Base-by-base conservation (phyloP, 2,888 invertebrate genomes). In the Gari tellinella region DNA sequence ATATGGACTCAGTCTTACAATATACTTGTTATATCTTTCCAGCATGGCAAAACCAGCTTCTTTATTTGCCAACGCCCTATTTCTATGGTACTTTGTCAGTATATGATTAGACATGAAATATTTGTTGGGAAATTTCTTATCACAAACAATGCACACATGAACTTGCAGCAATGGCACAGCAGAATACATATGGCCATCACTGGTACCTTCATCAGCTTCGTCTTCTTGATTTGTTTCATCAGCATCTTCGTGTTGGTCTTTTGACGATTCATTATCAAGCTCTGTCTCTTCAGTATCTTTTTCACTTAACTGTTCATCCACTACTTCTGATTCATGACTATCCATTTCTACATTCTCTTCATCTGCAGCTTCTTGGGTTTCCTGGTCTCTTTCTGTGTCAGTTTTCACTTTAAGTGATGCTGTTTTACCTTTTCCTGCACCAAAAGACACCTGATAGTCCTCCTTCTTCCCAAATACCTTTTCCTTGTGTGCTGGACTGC, bases 31-130 rank as follows among this genome's bases (percentile, higher is more conserved):
- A 90, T 97, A 95, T 60, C 95, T 94, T 38, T 97, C 93, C 58
- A 97, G 94, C 87, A 96, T 94, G 58, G 94, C 56, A 37, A 86
- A 72, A 12, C 94, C 93, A 31, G 93, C 65, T 21, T 65, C 92
- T 3, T 94, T 94, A 73, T 87, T 82, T 7, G 69, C 81, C 38
- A 70, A 93, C 92, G 49, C 93, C 88, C 95, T 95, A 72, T 96
- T 94, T 85, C 95, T 96, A 91, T 97, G 97, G 90, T 95, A 96
- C 90, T 96, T 96, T 0, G 96, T 96, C 84, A 97, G 95, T 70
- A 97, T 93, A 66, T 91, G 91, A 23, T 88, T 72, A 2, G 89
- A 86, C 60, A 90, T 79, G 37, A 85, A 87, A 57, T 88, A 89
- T 62, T 88, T 86, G 63, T 87, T 88, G 51, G 78, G 72, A 66